Conservation (phyloP, 2,797 vertebrate species). For the Gymnothorax reevesii region DNA sequence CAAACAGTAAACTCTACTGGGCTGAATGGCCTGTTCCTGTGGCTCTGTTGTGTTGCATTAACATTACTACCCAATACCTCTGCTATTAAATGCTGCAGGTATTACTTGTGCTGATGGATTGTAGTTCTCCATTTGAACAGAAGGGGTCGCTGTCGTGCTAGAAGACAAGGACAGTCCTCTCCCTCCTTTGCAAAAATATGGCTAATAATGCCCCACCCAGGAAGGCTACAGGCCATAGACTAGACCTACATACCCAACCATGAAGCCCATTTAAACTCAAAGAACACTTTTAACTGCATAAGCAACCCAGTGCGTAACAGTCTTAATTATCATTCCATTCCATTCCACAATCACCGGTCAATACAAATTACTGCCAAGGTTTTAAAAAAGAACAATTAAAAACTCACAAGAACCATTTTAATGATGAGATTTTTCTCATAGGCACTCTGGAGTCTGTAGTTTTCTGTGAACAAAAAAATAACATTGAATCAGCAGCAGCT, state of each 20-base stretch:
- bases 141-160: not conserved
- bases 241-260: not conserved
- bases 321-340: not conserved
- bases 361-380: not conserved
- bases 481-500: not conserved
- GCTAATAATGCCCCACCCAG: not conserved
- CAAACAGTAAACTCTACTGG: not conserved
- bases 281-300: not conserved
- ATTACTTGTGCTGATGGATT: not conserved
- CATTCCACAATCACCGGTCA: not conserved
- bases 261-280: not conserved
- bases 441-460: constrained; percentile 97
- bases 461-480: constrained; percentile 76
- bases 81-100: not conserved
- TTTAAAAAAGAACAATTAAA: constrained; percentile 28
- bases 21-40: too few species aligned
- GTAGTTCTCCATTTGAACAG: not conserved
- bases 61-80: not conserved
- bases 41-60: too few species aligned
- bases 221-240: not conserved
- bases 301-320: constrained; percentile 12
- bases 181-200: not conserved
- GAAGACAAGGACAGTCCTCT: not conserved
- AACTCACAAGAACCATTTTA: constrained; percentile 96
- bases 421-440: constrained; percentile 99